Percentiles rank a stretch among this genome's conserved stretches.
Evolutionary conservation across 2,113 vertebrate species (phyloP).

Genomic region (Macrotus californicus): DNA sequence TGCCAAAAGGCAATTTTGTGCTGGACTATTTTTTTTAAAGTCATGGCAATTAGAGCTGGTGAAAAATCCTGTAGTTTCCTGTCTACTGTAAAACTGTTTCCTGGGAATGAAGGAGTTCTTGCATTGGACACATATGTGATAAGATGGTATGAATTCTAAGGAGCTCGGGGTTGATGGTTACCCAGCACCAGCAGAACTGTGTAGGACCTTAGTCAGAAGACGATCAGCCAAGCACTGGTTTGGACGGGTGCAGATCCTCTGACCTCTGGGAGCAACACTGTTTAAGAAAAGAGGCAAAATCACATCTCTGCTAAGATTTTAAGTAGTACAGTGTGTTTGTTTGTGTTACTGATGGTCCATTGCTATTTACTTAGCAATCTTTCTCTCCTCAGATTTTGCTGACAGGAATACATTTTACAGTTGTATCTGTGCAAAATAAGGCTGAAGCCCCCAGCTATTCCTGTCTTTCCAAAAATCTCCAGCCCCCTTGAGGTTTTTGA

Average conservation of each 20-base stretch:
- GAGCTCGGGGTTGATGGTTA: background rate
- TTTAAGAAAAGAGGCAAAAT: slow-evolving; percentile 25
- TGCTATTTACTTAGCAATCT: background rate
- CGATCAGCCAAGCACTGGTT: background rate
- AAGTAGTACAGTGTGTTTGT: background rate
- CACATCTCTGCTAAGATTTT: background rate
- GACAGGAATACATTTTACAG: background rate
- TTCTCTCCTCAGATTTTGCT: slow-evolving; percentile 14
- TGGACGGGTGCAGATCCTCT: background rate
- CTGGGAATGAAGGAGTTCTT: background rate
- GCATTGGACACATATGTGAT: background rate
- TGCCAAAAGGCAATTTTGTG: slow-evolving; percentile 7
- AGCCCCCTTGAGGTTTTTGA: background rate
- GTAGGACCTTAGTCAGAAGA: background rate
- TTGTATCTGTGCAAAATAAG: background rate
- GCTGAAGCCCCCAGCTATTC: background rate
- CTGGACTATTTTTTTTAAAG: background rate
- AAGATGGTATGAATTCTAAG: background rate
- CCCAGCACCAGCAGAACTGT: background rate
- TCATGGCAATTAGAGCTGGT: background rate
- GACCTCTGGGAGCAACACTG: background rate
- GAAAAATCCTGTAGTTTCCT: background rate
- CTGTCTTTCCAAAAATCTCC: background rate
- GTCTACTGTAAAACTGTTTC: background rate
- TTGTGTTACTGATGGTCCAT: background rate